These are phyloP conservation scores for Agonopterix alstromeriana DNA, from an alignment of 2,888 invertebrate species.

Conservation along the genomic window DNA sequence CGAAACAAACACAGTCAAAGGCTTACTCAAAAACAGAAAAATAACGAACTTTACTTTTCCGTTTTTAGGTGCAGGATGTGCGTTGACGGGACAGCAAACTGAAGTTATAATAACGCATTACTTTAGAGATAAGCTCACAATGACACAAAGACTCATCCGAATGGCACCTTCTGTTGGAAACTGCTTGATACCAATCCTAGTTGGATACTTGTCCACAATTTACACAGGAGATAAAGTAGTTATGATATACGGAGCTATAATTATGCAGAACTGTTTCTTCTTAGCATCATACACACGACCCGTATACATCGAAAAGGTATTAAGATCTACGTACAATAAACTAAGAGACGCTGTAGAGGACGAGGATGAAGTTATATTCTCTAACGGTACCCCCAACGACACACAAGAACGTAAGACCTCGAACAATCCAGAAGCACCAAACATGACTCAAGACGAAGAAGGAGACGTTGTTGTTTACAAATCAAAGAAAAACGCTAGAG, in stretches of 20 bases:
- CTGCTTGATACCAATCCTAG: conserved; percentile 64
- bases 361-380: conserved; percentile 77
- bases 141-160: conserved; percentile 68
- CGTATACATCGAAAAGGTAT: conserved; percentile 64
- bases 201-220: conserved; percentile 65
- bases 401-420: conserved; percentile 10
- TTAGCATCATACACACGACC: conserved; percentile 74
- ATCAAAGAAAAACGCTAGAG: conserved; percentile 50
- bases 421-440: conserved; percentile 13
- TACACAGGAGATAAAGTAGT: conserved; percentile 61
- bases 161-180: conserved; percentile 73
- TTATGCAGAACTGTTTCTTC: conserved; percentile 76
- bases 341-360: conserved; percentile 63
- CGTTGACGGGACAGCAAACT: conserved; percentile 74
- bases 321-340: conserved; percentile 65
- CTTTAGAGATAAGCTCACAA: conserved; percentile 73
- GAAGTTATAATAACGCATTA: conserved; percentile 77
- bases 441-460: conserved; percentile 45
- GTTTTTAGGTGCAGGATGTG: conserved; percentile 75
- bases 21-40: no score
- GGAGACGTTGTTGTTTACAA: conserved; percentile 62
- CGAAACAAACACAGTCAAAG: no score
- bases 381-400: conserved; percentile 62
- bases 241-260: conserved; percentile 74
- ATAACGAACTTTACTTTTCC: no score